These are phyloP conservation scores for Noctua janthina DNA, from an alignment of 2,888 invertebrate species.

Conservation along the genomic window DNA sequence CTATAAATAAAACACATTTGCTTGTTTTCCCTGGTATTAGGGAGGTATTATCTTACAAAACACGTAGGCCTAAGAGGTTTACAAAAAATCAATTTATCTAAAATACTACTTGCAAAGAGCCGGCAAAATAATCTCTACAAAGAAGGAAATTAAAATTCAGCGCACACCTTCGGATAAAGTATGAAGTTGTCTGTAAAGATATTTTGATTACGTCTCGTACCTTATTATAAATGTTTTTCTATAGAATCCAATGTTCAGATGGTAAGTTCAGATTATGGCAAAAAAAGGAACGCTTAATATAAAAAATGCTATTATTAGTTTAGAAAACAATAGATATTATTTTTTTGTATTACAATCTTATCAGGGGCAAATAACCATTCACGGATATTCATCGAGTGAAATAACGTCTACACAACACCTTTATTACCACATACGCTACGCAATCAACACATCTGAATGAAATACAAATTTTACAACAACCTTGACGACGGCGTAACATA, in stretches of 20 bases:
- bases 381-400: background rate
- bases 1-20: constrained; percentile 21
- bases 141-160: constrained; percentile 54
- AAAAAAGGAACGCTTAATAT: background rate
- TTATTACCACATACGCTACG: background rate
- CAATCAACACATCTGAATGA: constrained; percentile 26
- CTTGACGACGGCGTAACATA: constrained; percentile 20
- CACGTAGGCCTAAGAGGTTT: constrained; percentile 19
- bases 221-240: constrained; percentile 42
- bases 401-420: background rate
- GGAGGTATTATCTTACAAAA: constrained; percentile 4
- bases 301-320: background rate
- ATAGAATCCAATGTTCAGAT: too few relatives aligned
- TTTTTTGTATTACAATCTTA: background rate
- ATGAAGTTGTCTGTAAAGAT: constrained; percentile 53
- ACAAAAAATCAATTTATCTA: constrained; percentile 53
- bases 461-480: constrained; percentile 52
- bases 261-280: background rate
- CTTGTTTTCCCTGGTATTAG: background rate
- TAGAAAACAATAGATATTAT: background rate
- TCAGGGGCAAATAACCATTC: background rate
- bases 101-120: constrained; percentile 37
- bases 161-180: constrained; percentile 42
- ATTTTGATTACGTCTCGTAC: constrained; percentile 42
- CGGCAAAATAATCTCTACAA: constrained; percentile 36